Evolutionary conservation across 2,888 invertebrate species (phyloP).

Genomic region (Camponotus fellah): DNA sequence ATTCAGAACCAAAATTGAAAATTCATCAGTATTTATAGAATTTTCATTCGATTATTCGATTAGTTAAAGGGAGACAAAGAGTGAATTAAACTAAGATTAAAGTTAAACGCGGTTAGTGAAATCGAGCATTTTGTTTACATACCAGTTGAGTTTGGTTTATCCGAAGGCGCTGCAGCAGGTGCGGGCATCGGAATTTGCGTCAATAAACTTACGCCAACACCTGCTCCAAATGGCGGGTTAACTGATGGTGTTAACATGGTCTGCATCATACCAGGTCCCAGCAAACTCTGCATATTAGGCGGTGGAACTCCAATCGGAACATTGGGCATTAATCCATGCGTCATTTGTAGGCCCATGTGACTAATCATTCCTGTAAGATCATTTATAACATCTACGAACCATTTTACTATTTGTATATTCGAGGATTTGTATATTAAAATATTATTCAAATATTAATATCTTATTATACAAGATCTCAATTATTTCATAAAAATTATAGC

Average conservation of each 20-base stretch:
- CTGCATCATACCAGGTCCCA: slow-evolving; percentile 85
- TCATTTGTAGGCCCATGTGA: slow-evolving; percentile 87
- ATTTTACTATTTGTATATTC: neutral
- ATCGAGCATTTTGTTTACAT: slow-evolving; percentile 26
- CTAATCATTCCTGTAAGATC: slow-evolving; percentile 83
- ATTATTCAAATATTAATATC: neutral
- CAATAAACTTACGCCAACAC: slow-evolving; percentile 82
- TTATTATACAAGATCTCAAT: neutral
- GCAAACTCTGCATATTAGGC: slow-evolving; percentile 87
- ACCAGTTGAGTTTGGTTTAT: slow-evolving; percentile 85
- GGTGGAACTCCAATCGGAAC: slow-evolving; percentile 88
- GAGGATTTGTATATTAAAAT: neutral
- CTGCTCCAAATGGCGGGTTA: slow-evolving; percentile 84
- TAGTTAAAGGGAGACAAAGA: too few relatives aligned
- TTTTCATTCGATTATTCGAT: neutral
- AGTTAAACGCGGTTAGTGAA: too few relatives aligned
- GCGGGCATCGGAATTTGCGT: slow-evolving; percentile 85
- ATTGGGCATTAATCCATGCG: slow-evolving; percentile 87
- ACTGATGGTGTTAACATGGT: slow-evolving; percentile 83
- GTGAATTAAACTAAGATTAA: too few relatives aligned
- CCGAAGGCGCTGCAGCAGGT: slow-evolving; percentile 84
- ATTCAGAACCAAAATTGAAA: neutral
- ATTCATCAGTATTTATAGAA: neutral
- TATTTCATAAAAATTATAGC: too few relatives aligned
- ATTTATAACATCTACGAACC: slow-evolving; percentile 21